phyloP scores from a whole-genome alignment of 1,140 invertebrate species.

The Catajapyx aquilonaris region DNA sequence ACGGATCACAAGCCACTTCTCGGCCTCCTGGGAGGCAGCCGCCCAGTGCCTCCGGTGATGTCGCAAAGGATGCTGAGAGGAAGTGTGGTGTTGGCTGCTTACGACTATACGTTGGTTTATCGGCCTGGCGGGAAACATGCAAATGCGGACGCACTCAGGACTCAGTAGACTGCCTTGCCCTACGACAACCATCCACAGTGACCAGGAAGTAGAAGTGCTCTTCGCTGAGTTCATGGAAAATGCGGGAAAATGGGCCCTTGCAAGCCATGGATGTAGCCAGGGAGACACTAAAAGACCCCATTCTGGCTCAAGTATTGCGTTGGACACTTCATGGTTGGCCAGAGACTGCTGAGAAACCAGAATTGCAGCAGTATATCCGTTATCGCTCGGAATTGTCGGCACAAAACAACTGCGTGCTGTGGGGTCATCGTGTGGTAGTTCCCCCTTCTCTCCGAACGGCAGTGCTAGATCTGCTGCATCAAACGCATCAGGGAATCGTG shows the following conservation, averaged over 20 bases:
- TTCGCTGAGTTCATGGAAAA: too few relatives aligned
- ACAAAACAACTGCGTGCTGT: constrained; percentile 10
- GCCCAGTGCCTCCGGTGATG: constrained; percentile 16
- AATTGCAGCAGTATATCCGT: constrained; percentile 1
- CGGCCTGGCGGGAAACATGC: background rate
- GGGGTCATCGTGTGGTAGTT: constrained; percentile 18
- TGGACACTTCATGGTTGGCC: constrained; percentile 7
- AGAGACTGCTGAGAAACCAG: background rate
- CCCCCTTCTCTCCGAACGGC: constrained; percentile 15
- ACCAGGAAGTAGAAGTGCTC: too few relatives aligned
- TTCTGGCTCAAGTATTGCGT: constrained; percentile 2
- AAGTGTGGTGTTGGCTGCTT: constrained; percentile 7
- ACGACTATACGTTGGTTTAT: constrained; percentile 9
- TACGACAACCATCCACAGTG: too few relatives aligned
- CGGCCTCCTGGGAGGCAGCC: constrained; percentile 15
- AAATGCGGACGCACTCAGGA: background rate
- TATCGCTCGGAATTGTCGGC: constrained; percentile 4
- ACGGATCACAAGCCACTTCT: constrained; percentile 23
- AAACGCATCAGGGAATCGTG: constrained; percentile 19
- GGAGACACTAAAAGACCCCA: constrained; percentile 1
- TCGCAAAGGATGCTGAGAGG: constrained; percentile 9
- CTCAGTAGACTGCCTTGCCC: too few relatives aligned
- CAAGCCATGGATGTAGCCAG: too few relatives aligned
- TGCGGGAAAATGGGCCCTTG: too few relatives aligned
- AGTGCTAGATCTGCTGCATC: constrained; percentile 19